A percentile compares a stretch with the other conserved stretches of the same genome.
Evolutionary conservation across 2,797 vertebrate genomes (phyloP).

Genomic region (Hippopotamyrus pictus): DNA sequence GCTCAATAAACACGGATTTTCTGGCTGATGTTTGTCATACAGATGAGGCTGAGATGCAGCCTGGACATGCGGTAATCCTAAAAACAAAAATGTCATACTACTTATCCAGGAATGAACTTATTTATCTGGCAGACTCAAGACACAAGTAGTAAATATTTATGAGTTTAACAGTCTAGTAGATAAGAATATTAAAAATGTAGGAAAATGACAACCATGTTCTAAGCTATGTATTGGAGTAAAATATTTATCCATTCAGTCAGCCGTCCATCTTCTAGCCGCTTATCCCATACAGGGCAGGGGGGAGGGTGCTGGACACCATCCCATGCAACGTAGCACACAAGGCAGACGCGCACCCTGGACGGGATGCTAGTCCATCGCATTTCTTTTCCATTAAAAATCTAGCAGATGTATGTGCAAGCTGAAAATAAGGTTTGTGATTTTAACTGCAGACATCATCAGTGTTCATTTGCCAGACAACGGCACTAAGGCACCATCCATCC

Average conservation of each 20-base stretch:
- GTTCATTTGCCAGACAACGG: background rate
- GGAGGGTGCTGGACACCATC: background rate
- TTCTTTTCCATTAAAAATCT: background rate
- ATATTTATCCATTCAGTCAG: background rate
- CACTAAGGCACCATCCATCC: background rate
- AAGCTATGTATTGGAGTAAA: background rate
- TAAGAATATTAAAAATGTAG: conserved; percentile 4
- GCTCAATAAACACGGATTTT: background rate
- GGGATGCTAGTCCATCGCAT: background rate
- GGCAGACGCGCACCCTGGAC: background rate
- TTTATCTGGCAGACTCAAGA: background rate
- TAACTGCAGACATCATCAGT: background rate
- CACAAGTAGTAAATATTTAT: background rate
- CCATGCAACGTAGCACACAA: background rate
- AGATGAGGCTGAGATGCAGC: background rate
- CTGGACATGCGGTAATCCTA: background rate
- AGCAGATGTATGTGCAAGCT: background rate
- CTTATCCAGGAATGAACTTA: background rate
- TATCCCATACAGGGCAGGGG: background rate
- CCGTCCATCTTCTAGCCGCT: background rate
- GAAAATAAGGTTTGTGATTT: background rate
- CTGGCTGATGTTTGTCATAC: background rate
- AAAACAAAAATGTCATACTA: background rate
- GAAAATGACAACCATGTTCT: background rate
- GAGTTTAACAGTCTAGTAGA: conserved; percentile 1